phyloP scores from a whole-genome alignment of 2,113 vertebrate genomes.

The Leuciscus idus region DNA sequence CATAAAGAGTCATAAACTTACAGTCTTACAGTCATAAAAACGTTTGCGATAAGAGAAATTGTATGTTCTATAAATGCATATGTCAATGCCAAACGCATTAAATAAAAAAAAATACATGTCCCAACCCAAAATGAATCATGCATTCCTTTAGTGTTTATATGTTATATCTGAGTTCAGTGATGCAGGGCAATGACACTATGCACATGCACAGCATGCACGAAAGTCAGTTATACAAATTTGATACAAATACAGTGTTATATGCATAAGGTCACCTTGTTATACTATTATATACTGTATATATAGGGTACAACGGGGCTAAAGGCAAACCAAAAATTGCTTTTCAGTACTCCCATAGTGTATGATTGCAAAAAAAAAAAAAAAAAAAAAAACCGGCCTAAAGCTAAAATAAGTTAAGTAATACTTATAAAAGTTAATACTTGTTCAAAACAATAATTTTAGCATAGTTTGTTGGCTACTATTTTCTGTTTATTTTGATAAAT shows the following conservation, averaged over 20 bases:
- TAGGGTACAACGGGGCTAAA: too few relatives aligned
- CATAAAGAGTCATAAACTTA: conserved; percentile 23
- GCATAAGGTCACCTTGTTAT: background rate
- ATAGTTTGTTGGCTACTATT: too few relatives aligned
- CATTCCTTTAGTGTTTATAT: background rate
- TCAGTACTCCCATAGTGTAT: too few relatives aligned
- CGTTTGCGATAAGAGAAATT: conserved; percentile 1
- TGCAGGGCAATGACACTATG: background rate
- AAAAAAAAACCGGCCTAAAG: too few relatives aligned
- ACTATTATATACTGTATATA: background rate
- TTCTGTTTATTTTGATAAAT: too few relatives aligned
- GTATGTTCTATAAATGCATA: background rate
- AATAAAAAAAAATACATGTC: background rate
- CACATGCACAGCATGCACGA: background rate
- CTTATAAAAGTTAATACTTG: too few relatives aligned
- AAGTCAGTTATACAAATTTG: background rate
- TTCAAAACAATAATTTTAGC: too few relatives aligned
- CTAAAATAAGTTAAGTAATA: too few relatives aligned
- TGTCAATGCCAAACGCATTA: background rate
- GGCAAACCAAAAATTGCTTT: too few relatives aligned
- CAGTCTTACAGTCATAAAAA: conserved; percentile 25
- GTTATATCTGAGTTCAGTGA: background rate
- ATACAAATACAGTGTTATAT: background rate
- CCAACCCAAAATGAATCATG: conserved; percentile 13
- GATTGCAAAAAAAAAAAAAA: too few relatives aligned